Evolutionary conservation across 2,888 invertebrate species (phyloP), one percentile per base, ranked within the genome.

Genomic region (Cerastoderma edule): DNA sequence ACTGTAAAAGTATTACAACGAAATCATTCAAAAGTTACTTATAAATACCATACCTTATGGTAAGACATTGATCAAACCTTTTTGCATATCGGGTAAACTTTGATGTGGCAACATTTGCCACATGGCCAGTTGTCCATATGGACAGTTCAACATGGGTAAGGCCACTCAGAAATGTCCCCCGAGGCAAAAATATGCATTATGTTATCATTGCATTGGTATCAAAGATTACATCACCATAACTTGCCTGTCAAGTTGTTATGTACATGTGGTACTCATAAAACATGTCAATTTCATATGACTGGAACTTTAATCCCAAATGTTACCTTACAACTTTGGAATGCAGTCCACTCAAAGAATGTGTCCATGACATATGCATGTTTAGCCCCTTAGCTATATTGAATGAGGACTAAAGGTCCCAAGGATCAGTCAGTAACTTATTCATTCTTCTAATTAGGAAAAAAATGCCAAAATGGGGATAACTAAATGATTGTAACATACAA

Each of bases 251-350:
- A 19, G 24, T 50, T 50, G n/a, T n/a, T n/a, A n/a, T 2, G 24
- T 50, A 5, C 50, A 50, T 22, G 22, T 50, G 50, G 10, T 50
- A 50, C 22, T 22, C 2, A 5, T 33, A 60, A 13, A 35, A 60
- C 3, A 33, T 60, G 60, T 60, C 35, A 60, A 60, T n/a, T 22
- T 22, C 22, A 32, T 39, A 60, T 32, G 24, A 4, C 1, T 1
- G 60, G 60, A 60, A 60, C 39, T 60, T 60, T 39, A 60, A 60
- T 60, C 60, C 60, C 19, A 60, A 19, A 30, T 60, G 53, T 53
- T 24, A 53, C 53, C 53, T 53, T 22, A 6, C 27, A n/a, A 53
- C 27, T 22, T 53, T 53, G 53, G 53, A 27, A 53, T 53, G 53
- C 24, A 53, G 22, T 6, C n/a, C 4, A n/a, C 19, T 46, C 22